Percentiles rank a stretch among this genome's conserved stretches.
phyloP scores from a whole-genome alignment of 1,140 invertebrate genomes.

The Listronotus bonariensis region DNA sequence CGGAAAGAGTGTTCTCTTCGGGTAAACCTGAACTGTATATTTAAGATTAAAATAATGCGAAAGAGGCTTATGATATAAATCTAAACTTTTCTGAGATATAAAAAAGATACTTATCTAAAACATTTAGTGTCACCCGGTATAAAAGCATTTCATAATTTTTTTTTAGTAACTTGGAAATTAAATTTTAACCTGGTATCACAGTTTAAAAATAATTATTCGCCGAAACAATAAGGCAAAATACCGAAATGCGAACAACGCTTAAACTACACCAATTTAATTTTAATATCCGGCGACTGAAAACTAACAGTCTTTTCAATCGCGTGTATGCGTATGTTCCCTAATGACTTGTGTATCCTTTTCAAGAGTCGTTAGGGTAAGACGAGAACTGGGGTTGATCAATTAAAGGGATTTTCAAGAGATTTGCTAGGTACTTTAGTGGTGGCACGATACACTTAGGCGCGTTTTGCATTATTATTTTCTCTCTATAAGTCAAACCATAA shows the following conservation, averaged over 20 bases:
- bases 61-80: too few species aligned
- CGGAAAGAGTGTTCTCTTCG: too few species aligned
- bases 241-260: constrained; percentile 7
- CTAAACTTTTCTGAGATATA: too few species aligned
- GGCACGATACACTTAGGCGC: constrained; percentile 37
- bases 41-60: too few species aligned
- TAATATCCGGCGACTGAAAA: constrained; percentile 31
- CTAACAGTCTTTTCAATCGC: constrained; percentile 34
- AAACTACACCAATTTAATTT: constrained; percentile 29
- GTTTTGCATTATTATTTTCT: constrained; percentile 37
- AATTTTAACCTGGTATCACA: too few species aligned
- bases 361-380: constrained; percentile 48
- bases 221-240: constrained; percentile 7
- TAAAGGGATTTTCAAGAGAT: constrained; percentile 43
- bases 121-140: too few species aligned
- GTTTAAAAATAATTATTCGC: not conserved
- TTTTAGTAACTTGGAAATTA: too few species aligned
- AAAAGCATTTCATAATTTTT: too few species aligned
- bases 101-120: too few species aligned
- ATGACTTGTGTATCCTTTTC: constrained; percentile 47
- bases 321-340: constrained; percentile 31
- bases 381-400: constrained; percentile 46
- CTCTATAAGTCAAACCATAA: constrained; percentile 25
- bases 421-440: constrained; percentile 32
- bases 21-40: too few species aligned